Percentiles rank a stretch among this genome's conserved stretches.
These are phyloP conservation scores for Zootermopsis nevadensis DNA, from an alignment of 2,888 invertebrate species.

Conservation along the genomic window DNA sequence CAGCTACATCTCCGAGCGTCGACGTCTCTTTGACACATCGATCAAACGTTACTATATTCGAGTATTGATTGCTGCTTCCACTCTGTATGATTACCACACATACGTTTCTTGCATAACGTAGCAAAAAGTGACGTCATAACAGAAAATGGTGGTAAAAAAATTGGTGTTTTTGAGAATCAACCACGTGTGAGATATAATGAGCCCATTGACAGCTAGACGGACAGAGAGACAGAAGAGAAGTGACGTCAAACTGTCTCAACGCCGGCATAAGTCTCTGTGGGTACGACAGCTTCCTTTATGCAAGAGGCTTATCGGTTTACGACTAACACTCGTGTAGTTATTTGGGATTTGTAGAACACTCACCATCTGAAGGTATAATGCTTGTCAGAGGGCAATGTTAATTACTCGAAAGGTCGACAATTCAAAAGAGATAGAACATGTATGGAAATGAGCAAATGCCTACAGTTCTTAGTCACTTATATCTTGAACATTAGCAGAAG, in stretches of 20 bases:
- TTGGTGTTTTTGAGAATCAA: constrained; percentile 1
- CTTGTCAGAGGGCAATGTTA: too few species aligned
- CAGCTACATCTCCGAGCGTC: neutral
- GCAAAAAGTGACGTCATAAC: neutral
- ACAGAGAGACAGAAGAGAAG: neutral
- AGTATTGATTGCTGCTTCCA: constrained; percentile 3
- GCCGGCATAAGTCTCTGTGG: neutral
- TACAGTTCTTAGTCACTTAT: too few species aligned
- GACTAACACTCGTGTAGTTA: too few species aligned
- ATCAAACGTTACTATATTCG: neutral
- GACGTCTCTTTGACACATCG: neutral
- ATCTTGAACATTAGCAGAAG: too few species aligned
- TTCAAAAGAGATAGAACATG: too few species aligned
- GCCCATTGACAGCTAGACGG: neutral
- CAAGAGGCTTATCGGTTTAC: neutral
- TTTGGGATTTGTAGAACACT: too few species aligned
- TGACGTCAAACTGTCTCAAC: neutral
- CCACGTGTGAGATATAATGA: constrained; percentile 14
- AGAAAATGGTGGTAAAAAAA: constrained; percentile 14
- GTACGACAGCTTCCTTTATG: neutral
- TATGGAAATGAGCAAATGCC: too few species aligned
- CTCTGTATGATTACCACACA: neutral
- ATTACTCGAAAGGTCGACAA: too few species aligned
- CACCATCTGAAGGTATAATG: too few species aligned
- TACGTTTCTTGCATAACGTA: neutral